These are phyloP conservation scores for Portunus trituberculatus DNA, from an alignment of 1,140 invertebrate species.

Conservation along the genomic window DNA sequence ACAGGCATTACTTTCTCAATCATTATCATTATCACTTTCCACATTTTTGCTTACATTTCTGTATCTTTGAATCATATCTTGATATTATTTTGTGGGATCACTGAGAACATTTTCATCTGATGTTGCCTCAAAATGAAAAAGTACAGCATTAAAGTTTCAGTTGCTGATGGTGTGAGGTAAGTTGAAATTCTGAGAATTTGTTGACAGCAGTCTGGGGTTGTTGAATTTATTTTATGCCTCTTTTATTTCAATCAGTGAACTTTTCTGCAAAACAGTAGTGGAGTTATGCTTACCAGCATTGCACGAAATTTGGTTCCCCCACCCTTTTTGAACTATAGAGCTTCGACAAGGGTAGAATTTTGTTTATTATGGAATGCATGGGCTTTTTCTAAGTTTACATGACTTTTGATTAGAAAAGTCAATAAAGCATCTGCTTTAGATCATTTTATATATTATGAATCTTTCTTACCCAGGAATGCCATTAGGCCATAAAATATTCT, in stretches of 20 bases:
- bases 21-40: too few relatives aligned
- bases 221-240: background rate
- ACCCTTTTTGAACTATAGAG: conserved; percentile 41
- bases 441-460: background rate
- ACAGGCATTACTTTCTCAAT: too few relatives aligned
- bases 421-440: background rate
- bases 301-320: background rate
- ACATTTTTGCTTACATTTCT: too few relatives aligned
- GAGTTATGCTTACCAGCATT: background rate
- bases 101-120: too few relatives aligned
- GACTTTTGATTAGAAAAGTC: background rate
- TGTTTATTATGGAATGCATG: conserved; percentile 56
- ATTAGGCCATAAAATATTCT: too few relatives aligned
- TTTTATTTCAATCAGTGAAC: background rate
- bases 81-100: background rate
- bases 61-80: too few relatives aligned
- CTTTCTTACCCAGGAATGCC: background rate
- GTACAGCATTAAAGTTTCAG: background rate
- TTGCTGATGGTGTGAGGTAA: background rate
- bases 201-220: background rate
- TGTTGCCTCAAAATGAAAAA: background rate
- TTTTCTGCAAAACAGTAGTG: background rate
- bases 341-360: conserved; percentile 69
- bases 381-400: conserved; percentile 59
- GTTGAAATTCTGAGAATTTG: background rate